Evolutionary conservation across 1,140 invertebrate species (phyloP), one percentile per base, ranked within the genome.

Genomic region (Lasioglossum albipes): DNA sequence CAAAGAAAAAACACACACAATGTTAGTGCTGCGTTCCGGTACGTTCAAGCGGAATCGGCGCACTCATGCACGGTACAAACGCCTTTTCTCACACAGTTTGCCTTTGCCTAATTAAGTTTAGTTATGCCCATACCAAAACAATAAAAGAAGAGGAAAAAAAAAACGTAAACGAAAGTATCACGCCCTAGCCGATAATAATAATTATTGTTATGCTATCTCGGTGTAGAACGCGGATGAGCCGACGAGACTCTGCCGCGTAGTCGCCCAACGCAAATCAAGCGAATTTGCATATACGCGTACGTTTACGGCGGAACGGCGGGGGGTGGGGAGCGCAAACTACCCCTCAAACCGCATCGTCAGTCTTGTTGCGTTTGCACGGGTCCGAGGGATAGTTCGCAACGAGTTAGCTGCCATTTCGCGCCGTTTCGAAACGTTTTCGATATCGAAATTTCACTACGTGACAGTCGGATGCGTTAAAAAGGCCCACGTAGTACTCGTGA

Each of bases 341-440:
- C 74, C 42, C 61, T 79, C 80, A 71, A 65, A 69, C 84, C 87
- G 73, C 82, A 84, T 88, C 83, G 74, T 89, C 88, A 89, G 88
- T 89, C 87, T 89, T 89, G 83, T 89, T 88, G 83, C 88, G 85
- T 89, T 89, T 89, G 72, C 84, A 86, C 77, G 66, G 80, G 66
- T 75, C n/a, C 52, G 75, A 82, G 69, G 59, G 66, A 67, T 69
- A 69, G 72, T 1, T 76, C 54, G 49, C 42, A 78, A 36, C 57
- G 42, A 64, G 45, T 67, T 59, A 57, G 68, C 57, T 73, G 64
- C 45, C 76, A 61, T 36, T 70, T 62, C 69, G 72, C 54, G 57
- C 62, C 49, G 54, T 69, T 83, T 65, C 81, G 72, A 75, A 75
- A 13, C 13, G 10, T 49, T 13, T 27, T 13, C 66, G 18, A 65